Base-by-base conservation (phyloP, 2,888 invertebrate species). In the Drosophila kuntzei region DNA sequence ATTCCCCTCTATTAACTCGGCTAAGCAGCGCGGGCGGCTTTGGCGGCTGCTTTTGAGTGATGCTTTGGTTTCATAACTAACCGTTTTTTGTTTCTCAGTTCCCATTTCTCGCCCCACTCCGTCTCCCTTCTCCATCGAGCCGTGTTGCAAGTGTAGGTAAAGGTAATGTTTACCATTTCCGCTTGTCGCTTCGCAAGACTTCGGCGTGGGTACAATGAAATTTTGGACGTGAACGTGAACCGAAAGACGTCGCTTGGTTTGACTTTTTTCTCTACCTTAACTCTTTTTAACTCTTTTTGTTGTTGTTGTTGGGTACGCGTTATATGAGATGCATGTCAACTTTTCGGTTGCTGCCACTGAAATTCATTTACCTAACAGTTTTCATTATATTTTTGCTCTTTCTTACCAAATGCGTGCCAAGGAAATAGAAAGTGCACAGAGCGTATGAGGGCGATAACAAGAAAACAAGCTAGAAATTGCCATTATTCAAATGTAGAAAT, bases 41-140 rank as follows among this genome's bases (percentile, higher is more conserved):
- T 68, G 83, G 83, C 80, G 80, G 82, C 69, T 68, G 49, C 71
- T 80, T 87, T 87, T 84, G 87, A 87, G 72, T 87, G 89, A 85
- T 85, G 89, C 82, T 85, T 85, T 73, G 85, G 88, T 85, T 85
- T 85, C 88, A 89, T 89, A 85, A 89, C 83, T 87, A 83, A 89
- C 83, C 66, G 81, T 79, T 76, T 77, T 71, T 65, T 49, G 25
- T 47, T 20, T 67, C 77, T 62, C 83, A 79, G 82, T 68, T 79
- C 72, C 82, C 86, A 84, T 87, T 87, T 79, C 71, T 74, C 37
- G 62, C 62, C 54, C 47, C n/a, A 29, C 6, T 12, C 18, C 11
- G 6, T 3, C 39, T 16, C 46, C 29, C 12, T 18, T 18, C 16
- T 6, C 18, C 14, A 4, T 18, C n/a, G 20, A 25, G 20, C 59